A percentile compares a stretch with the other conserved stretches of the same genome.
These are phyloP conservation scores for Python bivittatus DNA, from an alignment of 2,113 vertebrate species.

Conservation along the genomic window DNA sequence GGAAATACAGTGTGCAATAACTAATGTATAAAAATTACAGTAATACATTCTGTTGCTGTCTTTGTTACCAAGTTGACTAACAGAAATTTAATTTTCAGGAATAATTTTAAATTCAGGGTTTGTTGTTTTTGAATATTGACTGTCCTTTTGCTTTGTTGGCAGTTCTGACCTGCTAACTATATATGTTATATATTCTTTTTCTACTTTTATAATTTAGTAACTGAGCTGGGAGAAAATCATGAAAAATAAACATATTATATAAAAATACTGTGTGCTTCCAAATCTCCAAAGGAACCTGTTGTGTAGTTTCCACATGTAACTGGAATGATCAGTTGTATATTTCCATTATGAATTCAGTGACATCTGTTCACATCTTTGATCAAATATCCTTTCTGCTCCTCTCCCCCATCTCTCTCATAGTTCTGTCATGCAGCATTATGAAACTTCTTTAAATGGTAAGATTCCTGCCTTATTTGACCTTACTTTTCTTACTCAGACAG, in stretches of 20 bases:
- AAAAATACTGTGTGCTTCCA: background rate
- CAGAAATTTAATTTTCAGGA: conserved; percentile 49
- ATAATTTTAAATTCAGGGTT: conserved; percentile 56
- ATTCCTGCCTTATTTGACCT: background rate
- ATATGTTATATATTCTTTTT: background rate
- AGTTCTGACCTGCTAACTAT: background rate
- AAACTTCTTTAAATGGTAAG: background rate
- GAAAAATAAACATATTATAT: background rate
- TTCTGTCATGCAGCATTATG: background rate
- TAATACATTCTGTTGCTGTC: conserved; percentile 41
- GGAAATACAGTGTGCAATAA: conserved; percentile 7
- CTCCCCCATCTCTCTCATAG: background rate
- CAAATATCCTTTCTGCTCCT: background rate
- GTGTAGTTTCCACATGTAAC: too few relatives aligned
- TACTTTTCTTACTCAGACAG: background rate
- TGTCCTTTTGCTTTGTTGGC: background rate
- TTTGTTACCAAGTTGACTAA: conserved; percentile 50
- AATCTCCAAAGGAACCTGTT: too few relatives aligned
- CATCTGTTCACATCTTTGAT: background rate
- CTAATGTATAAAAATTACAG: background rate
- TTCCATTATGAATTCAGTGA: background rate
- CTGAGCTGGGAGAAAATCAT: background rate
- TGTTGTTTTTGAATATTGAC: conserved; percentile 46
- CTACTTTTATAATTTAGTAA: background rate
- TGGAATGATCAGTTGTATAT: too few relatives aligned